These are phyloP conservation scores for Brenthis hecate DNA, from an alignment of 2,888 invertebrate species.

Conservation along the genomic window DNA sequence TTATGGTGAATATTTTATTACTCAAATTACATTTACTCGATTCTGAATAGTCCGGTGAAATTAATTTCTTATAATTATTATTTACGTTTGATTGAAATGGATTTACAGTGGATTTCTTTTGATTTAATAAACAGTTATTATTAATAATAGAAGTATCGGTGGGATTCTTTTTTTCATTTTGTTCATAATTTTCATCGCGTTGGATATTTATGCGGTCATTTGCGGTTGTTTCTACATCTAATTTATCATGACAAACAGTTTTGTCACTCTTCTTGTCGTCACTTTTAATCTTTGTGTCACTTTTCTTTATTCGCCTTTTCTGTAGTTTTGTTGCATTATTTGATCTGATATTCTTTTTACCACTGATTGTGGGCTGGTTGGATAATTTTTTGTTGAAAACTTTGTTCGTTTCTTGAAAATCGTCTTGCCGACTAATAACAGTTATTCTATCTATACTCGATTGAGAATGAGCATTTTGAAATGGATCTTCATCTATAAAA, in stretches of 20 bases:
- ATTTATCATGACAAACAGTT: neutral
- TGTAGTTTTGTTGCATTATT: neutral
- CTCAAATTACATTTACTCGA: neutral
- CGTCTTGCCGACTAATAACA: conserved; percentile 61
- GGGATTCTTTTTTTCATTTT: neutral
- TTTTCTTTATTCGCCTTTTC: conserved; percentile 7
- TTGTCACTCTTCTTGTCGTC: neutral
- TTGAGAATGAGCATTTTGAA: conserved; percentile 49
- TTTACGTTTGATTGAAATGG: neutral
- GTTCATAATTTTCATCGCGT: neutral
- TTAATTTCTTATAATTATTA: neutral
- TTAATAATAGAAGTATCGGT: neutral
- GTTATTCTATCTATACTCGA: conserved; percentile 69
- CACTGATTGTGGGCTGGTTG: neutral
- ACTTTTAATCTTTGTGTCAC: neutral
- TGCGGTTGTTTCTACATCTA: neutral
- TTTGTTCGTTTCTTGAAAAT: conserved; percentile 41
- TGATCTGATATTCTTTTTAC: neutral
- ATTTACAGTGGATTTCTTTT: neutral
- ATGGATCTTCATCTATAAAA: conserved; percentile 51
- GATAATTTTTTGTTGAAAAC: conserved; percentile 31
- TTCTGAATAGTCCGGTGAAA: neutral
- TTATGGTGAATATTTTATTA: neutral
- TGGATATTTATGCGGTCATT: neutral
- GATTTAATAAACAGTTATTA: neutral